Evolutionary conservation across 2,888 invertebrate genomes (phyloP).

Genomic region (Ischnus inquisitorius): DNA sequence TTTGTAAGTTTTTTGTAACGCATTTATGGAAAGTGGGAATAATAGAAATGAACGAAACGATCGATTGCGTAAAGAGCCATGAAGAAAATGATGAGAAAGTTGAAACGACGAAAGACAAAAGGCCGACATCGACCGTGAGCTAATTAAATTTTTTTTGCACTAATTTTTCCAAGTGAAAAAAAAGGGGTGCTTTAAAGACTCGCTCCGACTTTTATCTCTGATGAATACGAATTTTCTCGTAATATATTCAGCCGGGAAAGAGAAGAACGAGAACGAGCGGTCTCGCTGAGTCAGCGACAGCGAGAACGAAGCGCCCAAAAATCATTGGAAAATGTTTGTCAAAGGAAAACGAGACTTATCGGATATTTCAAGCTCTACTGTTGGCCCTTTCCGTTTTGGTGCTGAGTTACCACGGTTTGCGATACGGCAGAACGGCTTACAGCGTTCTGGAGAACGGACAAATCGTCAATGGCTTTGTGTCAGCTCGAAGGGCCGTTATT

Average conservation of each 20-base stretch:
- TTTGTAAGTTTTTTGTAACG: background rate
- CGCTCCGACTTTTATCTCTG: background rate
- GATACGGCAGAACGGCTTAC: constrained; percentile 74
- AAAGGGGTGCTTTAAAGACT: background rate
- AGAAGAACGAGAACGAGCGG: constrained; percentile 51
- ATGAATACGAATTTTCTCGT: constrained; percentile 2
- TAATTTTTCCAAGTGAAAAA: constrained; percentile 24
- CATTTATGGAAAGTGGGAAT: background rate
- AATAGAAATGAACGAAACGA: constrained; percentile 66
- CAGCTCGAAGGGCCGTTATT: constrained; percentile 73
- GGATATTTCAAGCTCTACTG: constrained; percentile 73
- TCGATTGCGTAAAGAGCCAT: constrained; percentile 51
- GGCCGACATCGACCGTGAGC: constrained; percentile 47
- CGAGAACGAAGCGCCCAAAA: constrained; percentile 41
- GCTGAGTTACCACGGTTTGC: constrained; percentile 75
- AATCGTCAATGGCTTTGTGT: constrained; percentile 72
- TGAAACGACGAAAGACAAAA: constrained; percentile 60
- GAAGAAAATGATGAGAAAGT: constrained; percentile 64
- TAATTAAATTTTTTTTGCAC: background rate
- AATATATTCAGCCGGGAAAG: constrained; percentile 51
- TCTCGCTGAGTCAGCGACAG: constrained; percentile 56
- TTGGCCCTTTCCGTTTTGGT: constrained; percentile 72
- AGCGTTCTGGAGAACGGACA: constrained; percentile 77
- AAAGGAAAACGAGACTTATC: constrained; percentile 70
- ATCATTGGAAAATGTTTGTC: constrained; percentile 41